These are phyloP conservation scores for Clarias magur DNA, from an alignment of 2,113 vertebrate genomes.

Conservation along the genomic window DNA sequence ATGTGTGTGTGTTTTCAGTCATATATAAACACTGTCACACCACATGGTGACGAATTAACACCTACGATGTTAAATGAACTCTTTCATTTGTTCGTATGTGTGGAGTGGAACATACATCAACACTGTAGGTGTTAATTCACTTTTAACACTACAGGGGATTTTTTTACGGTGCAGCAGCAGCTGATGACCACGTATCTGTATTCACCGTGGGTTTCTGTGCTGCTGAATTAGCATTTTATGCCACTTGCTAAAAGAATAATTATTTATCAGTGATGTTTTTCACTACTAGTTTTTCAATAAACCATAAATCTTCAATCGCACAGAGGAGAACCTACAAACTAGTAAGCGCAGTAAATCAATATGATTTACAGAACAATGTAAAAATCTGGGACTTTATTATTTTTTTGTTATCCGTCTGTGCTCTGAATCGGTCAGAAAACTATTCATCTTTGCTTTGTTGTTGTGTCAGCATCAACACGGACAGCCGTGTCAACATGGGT, in stretches of 20 bases:
- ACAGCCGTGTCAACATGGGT: not conserved
- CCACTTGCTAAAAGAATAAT: not conserved
- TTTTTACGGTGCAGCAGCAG: not conserved
- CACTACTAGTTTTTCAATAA: not conserved
- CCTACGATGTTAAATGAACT: not conserved
- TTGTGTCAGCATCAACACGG: not conserved
- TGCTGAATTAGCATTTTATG: not conserved
- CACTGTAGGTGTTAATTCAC: not conserved
- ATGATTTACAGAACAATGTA: not conserved
- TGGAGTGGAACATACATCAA: not conserved
- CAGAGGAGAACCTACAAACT: not conserved
- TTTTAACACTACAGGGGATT: not conserved
- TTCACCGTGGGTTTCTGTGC: not conserved
- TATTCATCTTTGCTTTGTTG: not conserved
- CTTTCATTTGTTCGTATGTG: not conserved
- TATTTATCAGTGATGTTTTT: slow-evolving; percentile 13
- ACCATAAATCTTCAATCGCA: not conserved
- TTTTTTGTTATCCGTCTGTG: not conserved
- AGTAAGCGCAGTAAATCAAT: slow-evolving; percentile 7
- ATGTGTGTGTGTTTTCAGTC: not conserved
- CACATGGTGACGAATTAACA: not conserved
- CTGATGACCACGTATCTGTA: slow-evolving; percentile 1
- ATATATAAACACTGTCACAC: not conserved
- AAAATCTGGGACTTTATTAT: not conserved
- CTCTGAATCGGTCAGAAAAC: not conserved